phyloP scores from a whole-genome alignment of 2,888 invertebrate species.

The Dinocampus coccinellae region DNA sequence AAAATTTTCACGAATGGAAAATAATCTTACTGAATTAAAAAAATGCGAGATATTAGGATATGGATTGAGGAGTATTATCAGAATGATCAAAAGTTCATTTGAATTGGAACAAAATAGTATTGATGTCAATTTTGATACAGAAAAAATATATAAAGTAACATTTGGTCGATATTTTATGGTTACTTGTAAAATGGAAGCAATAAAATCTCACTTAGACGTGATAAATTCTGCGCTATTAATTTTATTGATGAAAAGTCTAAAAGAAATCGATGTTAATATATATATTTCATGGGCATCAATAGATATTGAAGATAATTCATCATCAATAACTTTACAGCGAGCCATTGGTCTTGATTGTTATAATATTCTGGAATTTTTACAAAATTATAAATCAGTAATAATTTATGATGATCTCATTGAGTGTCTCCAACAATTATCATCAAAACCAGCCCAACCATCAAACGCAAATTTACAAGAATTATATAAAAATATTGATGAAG shows the following conservation, averaged over 20 bases:
- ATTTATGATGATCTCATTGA: conserved; percentile 51
- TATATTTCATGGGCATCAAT: conserved; percentile 61
- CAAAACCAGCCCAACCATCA: conserved; percentile 46
- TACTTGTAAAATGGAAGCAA: conserved; percentile 40
- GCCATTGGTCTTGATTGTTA: conserved; percentile 59
- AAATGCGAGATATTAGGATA: conserved; percentile 51
- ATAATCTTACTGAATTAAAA: conserved; percentile 36
- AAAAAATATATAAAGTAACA: conserved; percentile 54
- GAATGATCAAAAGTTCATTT: conserved; percentile 47
- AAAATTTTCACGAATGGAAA: conserved; percentile 42
- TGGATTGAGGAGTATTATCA: conserved; percentile 53
- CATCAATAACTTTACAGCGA: conserved; percentile 55
- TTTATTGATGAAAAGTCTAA: conserved; percentile 54
- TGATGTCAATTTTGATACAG: conserved; percentile 24
- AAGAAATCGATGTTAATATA: conserved; percentile 56
- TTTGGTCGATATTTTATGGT: conserved; percentile 50
- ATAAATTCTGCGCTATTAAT: conserved; percentile 51
- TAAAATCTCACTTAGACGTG: conserved; percentile 39
- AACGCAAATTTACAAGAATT: conserved; percentile 52
- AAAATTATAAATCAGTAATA: conserved; percentile 41
- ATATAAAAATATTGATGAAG: conserved; percentile 42
- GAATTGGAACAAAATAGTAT: conserved; percentile 30
- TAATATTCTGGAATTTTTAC: conserved; percentile 51
- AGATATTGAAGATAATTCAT: conserved; percentile 51
- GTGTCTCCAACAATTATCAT: conserved; percentile 55